Base-by-base conservation (phyloP, 1,140 invertebrate species). In the Drosophila prosaltans region DNA sequence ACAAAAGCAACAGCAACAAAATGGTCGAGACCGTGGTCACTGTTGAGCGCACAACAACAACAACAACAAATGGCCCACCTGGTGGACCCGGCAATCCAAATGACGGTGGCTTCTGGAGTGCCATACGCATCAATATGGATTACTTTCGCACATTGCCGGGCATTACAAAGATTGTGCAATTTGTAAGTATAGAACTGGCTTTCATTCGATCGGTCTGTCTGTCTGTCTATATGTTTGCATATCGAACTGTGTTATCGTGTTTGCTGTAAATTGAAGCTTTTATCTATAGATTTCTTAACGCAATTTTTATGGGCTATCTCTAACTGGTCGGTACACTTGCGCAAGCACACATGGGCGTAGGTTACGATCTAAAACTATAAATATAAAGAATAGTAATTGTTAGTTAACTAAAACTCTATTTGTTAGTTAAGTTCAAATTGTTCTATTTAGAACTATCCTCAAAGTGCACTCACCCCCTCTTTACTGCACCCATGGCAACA, bases 11-110 rank as follows among this genome's bases (percentile, higher is more conserved):
- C 45, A 74, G 59, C 43, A 89, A 64, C 64, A 95, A 95, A 94
- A 95, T 95, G 93, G 94, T 94, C 84, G 95, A 95, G 93, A 95
- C 95, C 72, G 94, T 95, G 72, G 94, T 95, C 70, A 95, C 93
- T 77, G 94, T 95, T 76, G 94, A 94, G 77, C 93, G 93, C 80
- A 90, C 94, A 93, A 92, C 94, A 94, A 94, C 94, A 84, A 93
- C 94, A 89, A 92, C 93, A 66, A 93, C 94, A 57, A 75, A 55
- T 91, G 93, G 81, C 9, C 93, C 94, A 79, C 93, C 93, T 67
- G 92, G 93, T 58, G 90, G 94, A 55, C 32, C 45, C 45, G 21
- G 45, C 8, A 92, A 83, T 58, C 72, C 82, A 21, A 7, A 67
- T 10, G 69, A 92, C 64, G 91, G 92, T 62, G 93, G 92, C 67